Conservation (phyloP, 2,888 invertebrate genomes). For the Rhamphomyia laevipes region DNA sequence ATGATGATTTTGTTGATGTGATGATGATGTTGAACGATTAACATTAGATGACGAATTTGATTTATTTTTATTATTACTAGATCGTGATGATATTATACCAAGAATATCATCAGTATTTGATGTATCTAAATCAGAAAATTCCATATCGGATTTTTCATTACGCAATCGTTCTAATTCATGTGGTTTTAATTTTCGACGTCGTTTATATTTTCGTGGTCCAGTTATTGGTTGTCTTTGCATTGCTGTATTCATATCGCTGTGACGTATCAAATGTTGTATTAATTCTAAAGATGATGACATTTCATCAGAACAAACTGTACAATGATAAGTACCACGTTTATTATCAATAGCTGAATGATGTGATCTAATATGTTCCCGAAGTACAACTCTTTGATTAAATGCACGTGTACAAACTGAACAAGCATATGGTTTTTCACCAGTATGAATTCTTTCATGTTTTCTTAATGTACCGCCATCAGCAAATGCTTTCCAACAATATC, state of each 20-base stretch:
- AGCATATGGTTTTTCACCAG: conserved; percentile 76
- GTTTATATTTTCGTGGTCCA: conserved; percentile 68
- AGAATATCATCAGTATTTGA: conserved; percentile 36
- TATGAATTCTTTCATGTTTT: conserved; percentile 77
- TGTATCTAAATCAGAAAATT: conserved; percentile 33
- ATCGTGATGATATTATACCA: conserved; percentile 17
- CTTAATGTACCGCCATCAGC: conserved; percentile 76
- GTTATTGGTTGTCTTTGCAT: conserved; percentile 65
- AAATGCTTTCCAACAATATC: conserved; percentile 81
- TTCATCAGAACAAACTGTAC: conserved; percentile 63
- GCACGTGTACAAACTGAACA: conserved; percentile 79
- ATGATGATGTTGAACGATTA: background rate
- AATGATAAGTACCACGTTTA: conserved; percentile 55
- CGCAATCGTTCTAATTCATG: conserved; percentile 43
- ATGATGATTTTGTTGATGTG: background rate
- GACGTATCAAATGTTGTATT: conserved; percentile 71
- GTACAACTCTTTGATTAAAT: conserved; percentile 75
- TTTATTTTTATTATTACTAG: conserved; percentile 12
- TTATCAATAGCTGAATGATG: conserved; percentile 76
- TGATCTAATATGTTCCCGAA: conserved; percentile 72
- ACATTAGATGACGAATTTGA: conserved; percentile 12
- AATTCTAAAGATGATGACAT: conserved; percentile 60
- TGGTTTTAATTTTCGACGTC: conserved; percentile 61
- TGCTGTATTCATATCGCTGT: conserved; percentile 76
- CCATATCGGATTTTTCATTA: conserved; percentile 26